phyloP scores from a whole-genome alignment of 2,888 invertebrate genomes.

The Scaptomyza flava region DNA sequence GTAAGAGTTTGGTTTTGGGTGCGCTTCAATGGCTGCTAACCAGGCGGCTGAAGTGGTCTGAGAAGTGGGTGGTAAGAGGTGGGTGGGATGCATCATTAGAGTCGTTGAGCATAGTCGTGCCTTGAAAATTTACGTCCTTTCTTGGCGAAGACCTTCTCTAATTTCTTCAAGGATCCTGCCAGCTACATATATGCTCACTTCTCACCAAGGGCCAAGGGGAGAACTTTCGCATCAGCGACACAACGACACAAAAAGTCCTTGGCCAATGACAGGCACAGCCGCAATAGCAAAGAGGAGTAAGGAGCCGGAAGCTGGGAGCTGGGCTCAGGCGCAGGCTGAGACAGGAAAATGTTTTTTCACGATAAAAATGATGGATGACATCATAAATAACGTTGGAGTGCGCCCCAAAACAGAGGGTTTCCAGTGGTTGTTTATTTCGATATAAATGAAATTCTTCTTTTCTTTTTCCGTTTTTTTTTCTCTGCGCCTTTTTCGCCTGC shows the following conservation, averaged over 20 bases:
- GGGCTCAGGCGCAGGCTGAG: conserved; percentile 74
- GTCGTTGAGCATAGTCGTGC: conserved; percentile 71
- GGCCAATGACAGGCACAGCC: conserved; percentile 80
- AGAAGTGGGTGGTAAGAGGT: conserved; percentile 2
- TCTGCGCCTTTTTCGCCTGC: conserved; percentile 50
- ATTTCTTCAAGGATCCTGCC: conserved; percentile 73
- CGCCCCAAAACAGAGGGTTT: conserved; percentile 83
- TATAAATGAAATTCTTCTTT: conserved; percentile 81
- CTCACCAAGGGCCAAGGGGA: neutral
- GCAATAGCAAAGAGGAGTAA: conserved; percentile 38
- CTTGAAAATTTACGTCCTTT: conserved; percentile 71
- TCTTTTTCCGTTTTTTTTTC: neutral
- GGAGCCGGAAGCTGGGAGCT: conserved; percentile 28
- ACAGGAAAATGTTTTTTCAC: conserved; percentile 84
- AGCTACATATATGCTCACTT: conserved; percentile 55
- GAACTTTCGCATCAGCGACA: conserved; percentile 62
- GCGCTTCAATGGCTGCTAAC: conserved; percentile 75
- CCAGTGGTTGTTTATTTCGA: conserved; percentile 84
- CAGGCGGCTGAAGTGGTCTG: conserved; percentile 27
- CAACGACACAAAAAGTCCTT: conserved; percentile 81
- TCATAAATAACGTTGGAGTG: conserved; percentile 84
- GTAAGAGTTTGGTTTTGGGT: conserved; percentile 61
- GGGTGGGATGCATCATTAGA: conserved; percentile 81
- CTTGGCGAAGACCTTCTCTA: conserved; percentile 71
- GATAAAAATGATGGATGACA: conserved; percentile 85